Base-by-base conservation (phyloP, 1,140 invertebrate species). In the Diprion similis region DNA sequence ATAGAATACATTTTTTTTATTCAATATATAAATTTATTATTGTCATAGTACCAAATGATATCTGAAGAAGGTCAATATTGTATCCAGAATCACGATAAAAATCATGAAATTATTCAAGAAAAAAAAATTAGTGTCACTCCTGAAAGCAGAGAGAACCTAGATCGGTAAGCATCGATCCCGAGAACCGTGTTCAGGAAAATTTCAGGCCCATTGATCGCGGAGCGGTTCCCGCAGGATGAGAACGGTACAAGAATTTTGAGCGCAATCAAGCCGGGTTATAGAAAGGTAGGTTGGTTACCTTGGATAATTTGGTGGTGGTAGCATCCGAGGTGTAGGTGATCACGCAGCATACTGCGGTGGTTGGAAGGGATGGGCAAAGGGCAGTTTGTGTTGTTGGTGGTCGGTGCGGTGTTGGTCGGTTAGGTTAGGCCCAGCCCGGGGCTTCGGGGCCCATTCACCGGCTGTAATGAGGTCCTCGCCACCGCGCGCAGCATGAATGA, bases 381-480 rank as follows among this genome's bases (percentile, higher is more conserved):
- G 24, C 24, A 37, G 24, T 37, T 37, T 37, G 24, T 37, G 70
- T 18, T 17, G 68, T 46, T 24, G 68, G 11, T 19, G 68, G 11
- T n/a, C 24, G 24, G 24, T 6, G 24, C 24, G 24, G 24, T 37
- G 24, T n/a, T 46, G 68, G 46, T 46, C 17, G 19, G n/a, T 13
- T 17, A n/a, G 46, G 37, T 45, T 45, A 24, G 46, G 13, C 46
- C 46, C 10, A 19, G 51, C n/a, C 70, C 9, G 70, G 11, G 51
- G 46, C 51, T 46, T 13, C 15, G 51, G 77, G 78, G 78, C 81
- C 84, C 84, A 85, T 85, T 85, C 79, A 85, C 79, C 79, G 80
- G 78, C 69, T 75, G 82, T 86, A 86, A 86, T 85, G 84, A 86
- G 84, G 84, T 86, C 84, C 84, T 85, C 84, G 84, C 79, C 84